phyloP scores from a whole-genome alignment of 2,888 invertebrate species.

The Bugulina stolonifera region DNA sequence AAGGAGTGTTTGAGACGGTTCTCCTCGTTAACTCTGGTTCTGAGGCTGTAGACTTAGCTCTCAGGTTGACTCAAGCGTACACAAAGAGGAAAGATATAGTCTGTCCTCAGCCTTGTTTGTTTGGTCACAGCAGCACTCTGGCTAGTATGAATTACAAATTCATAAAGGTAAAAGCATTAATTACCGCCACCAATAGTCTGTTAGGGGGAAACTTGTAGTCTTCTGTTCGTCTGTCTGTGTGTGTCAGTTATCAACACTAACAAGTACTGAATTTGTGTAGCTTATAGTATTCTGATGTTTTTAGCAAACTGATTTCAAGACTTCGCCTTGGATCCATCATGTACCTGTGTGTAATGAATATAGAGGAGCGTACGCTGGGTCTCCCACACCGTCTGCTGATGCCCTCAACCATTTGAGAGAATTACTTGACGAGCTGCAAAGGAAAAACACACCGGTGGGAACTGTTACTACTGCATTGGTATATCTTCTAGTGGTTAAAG shows the following conservation, averaged over 20 bases:
- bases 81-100: slow-evolving; percentile 83
- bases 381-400: neutral
- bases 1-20: neutral
- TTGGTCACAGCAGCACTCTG: neutral
- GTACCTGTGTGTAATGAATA: neutral
- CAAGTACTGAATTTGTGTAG: neutral
- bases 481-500: no score
- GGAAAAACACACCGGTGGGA: neutral
- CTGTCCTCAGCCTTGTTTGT: slow-evolving; percentile 53
- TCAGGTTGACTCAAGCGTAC: slow-evolving; percentile 78
- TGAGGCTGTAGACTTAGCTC: slow-evolving; percentile 92
- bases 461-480: no score
- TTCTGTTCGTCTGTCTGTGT: neutral
- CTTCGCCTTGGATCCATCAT: neutral
- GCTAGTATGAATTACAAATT: neutral
- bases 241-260: neutral
- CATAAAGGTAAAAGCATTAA: slow-evolving; percentile 1
- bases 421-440: neutral
- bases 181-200: no score
- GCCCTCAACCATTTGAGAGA: neutral
- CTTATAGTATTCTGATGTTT: neutral
- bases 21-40: slow-evolving; percentile 55
- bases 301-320: neutral
- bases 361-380: neutral
- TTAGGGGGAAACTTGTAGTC: neutral